A percentile compares a stretch with the other conserved stretches of the same genome.
phyloP scores from a whole-genome alignment of 2,888 invertebrate genomes.

The Galerucella calmariensis region DNA sequence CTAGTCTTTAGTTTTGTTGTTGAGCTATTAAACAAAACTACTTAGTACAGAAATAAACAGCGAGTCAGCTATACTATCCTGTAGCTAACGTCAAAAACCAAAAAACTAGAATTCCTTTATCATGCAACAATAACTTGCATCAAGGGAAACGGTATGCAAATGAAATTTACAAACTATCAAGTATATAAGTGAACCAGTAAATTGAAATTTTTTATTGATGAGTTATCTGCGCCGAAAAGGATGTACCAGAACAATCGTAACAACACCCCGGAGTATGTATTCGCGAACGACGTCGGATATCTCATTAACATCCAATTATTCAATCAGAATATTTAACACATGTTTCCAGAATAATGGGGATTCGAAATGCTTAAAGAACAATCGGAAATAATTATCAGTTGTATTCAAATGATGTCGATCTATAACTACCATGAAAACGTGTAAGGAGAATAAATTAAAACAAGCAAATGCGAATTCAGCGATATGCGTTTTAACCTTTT shows the following conservation, averaged over 20 bases:
- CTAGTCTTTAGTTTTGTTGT: no score
- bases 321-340: constrained; percentile 27
- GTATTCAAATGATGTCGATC: constrained; percentile 11
- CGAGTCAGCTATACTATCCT: no score
- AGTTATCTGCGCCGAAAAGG: constrained; percentile 37
- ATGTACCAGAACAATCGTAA: constrained; percentile 34
- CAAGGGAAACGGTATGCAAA: constrained; percentile 24
- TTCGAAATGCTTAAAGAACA: constrained; percentile 22
- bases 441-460: not conserved
- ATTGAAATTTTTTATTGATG: constrained; percentile 40
- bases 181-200: constrained; percentile 38
- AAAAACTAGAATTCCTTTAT: not conserved
- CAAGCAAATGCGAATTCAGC: not conserved
- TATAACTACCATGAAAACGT: not conserved
- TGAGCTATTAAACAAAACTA: no score
- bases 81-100: no score
- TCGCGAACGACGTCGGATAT: constrained; percentile 14
- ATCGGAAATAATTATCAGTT: constrained; percentile 14
- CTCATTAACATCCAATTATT: constrained; percentile 35
- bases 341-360: constrained; percentile 23
- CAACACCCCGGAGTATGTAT: constrained; percentile 27
- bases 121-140: constrained; percentile 23
- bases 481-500: no score
- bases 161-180: constrained; percentile 30
- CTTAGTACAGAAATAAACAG: no score